Conservation (phyloP, 2,797 vertebrate genomes). For the Cryptoblepharus egeriae region DNA sequence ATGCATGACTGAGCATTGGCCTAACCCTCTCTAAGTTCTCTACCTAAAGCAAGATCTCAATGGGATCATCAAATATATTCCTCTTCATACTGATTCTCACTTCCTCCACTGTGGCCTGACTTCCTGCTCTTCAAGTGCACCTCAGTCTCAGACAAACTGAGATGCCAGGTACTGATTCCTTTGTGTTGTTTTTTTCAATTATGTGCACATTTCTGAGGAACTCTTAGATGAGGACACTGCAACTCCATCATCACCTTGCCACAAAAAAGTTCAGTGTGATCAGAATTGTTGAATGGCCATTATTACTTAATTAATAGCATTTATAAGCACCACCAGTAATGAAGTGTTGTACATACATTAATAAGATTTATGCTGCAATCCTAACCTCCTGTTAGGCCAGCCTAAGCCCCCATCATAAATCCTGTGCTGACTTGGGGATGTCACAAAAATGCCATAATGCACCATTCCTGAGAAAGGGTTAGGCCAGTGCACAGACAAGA, state of each 20-base stretch:
- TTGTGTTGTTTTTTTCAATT: neutral
- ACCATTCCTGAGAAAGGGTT: too few relatives aligned
- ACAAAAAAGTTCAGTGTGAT: neutral
- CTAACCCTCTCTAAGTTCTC: too few relatives aligned
- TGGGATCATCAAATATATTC: neutral
- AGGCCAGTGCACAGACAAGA: too few relatives aligned
- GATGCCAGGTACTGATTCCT: neutral
- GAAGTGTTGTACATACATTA: too few relatives aligned
- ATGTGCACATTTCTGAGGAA: too few relatives aligned
- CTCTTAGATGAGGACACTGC: neutral
- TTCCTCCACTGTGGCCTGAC: neutral
- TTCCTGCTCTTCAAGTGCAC: neutral
- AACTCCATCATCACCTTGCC: neutral
- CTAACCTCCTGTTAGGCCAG: too few relatives aligned
- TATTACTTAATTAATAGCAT: neutral
- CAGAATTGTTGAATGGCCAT: neutral
- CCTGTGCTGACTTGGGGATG: too few relatives aligned
- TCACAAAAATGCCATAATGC: too few relatives aligned
- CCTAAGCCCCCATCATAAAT: too few relatives aligned
- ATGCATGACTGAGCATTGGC: too few relatives aligned
- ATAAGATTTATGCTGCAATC: too few relatives aligned
- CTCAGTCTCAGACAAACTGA: neutral
- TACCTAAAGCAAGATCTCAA: neutral
- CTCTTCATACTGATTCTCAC: neutral
- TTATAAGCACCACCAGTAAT: neutral